Base-by-base conservation (phyloP, 2,797 vertebrate species). In the Mionectes olivaceus region DNA sequence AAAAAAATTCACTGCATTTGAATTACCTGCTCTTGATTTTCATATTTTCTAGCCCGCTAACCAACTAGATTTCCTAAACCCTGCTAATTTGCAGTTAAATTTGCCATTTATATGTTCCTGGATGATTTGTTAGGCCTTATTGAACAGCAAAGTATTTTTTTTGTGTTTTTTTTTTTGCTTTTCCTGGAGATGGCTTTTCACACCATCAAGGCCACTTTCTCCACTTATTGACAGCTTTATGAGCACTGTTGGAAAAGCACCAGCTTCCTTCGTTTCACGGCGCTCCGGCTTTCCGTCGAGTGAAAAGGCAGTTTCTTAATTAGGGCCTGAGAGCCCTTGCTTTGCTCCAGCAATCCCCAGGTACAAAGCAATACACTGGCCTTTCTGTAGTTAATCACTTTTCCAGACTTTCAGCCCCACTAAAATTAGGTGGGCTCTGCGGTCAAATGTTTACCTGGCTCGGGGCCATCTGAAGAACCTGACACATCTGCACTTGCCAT, bases 341-440 rank as follows among this genome's bases (percentile, higher is more conserved):
- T 98, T 97, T 96, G 96, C 97, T 98, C 96, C 98, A 97, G 90
- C 76, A 28, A 94, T 97, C 97, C 96, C 97, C 74, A 91, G 97
- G 93, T 97, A 96, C 96, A 96, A 96, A 97, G 97, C 92, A 93
- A 95, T 96, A 98, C 97, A 95, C 95, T 97, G 96, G 91, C 94
- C 92, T 98, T 98, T 96, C 96, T 97, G 96, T 91, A 97, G 95
- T 97, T 98, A 98, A 99, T 98, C 97, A 95, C 96, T 98, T 99
- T 98, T 98, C 98, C 98, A 99, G 98, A 97, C 97, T 96, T 90
- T 89, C 68, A 96, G 94, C 95, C 94, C 94, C 52, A 19, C 95
- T 96, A 91, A 97, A 98, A 98, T 97, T 90, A 98, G 96, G 92
- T 96, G 96, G 95, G 94, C 96, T 97, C 96, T 94, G 87, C 80